Base-by-base conservation (phyloP, 2,113 vertebrate species). In the Sula dactylatra region DNA sequence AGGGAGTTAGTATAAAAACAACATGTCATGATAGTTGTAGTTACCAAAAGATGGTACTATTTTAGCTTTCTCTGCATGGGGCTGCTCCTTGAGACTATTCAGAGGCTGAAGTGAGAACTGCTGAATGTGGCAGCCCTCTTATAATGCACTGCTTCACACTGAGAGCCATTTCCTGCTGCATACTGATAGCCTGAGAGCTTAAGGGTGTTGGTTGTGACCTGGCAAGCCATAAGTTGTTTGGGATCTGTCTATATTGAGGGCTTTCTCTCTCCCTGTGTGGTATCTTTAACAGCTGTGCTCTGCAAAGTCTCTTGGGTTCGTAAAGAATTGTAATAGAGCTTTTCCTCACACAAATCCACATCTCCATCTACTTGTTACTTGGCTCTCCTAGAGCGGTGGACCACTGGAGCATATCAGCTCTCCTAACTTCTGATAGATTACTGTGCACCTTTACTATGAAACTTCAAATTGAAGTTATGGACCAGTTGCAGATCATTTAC, bases 11-110 rank as follows among this genome's bases (percentile, higher is more conserved):
- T 58, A 67, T 84, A 74, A 78, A 94, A 93, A 59, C 77, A 81
- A 52, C 34, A 89, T 86, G 31, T 70, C 15, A 0, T 49, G 36
- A 32, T 47, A 84, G 50, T 49, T 79, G 16, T 86, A 58, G 69
- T 61, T 88, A 54, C 56, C 69, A 89, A 82, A 92, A 71, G 71
- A 69, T 0, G 0, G 81, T 34, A 52, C 77, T 79, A 13, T 27
- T 88, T 89, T 90, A 64, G 71, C 82, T 80, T 93, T 74, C 95
- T 79, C 86, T 88, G 52, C 82, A n/a, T 86, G 95, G 16, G 31
- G 36, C 52, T 67, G 38, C 65, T 91, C 56, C 73, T 84, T 72
- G 80, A 95, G 72, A 36, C 36, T 89, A 9, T 79, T 85, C 10
- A 11, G 66, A 72, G 50, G 73, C 69, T 82, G 66, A 76, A 94